Evolutionary conservation across 1,140 invertebrate species (phyloP).

Genomic region (Drosophila sucinea): DNA sequence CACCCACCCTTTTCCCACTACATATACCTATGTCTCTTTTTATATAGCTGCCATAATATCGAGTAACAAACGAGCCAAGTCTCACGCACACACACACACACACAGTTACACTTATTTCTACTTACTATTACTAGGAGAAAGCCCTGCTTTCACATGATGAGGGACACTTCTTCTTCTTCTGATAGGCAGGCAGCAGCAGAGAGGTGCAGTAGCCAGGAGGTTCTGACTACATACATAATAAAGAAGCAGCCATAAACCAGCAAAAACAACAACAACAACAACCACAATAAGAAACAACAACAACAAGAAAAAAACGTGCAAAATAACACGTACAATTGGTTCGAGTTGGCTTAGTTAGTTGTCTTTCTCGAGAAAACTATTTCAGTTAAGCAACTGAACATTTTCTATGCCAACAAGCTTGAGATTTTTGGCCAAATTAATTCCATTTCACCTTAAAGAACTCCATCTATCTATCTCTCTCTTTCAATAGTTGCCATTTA

Average conservation of each 20-base stretch:
- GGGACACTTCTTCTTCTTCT: too few relatives aligned
- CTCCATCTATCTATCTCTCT: too few relatives aligned
- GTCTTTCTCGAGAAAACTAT: slow-evolving; percentile 14
- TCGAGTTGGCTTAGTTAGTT: slow-evolving; percentile 35
- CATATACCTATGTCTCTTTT: slow-evolving; percentile 47
- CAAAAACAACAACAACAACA: background rate
- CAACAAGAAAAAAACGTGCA: slow-evolving; percentile 61
- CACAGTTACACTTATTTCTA: slow-evolving; percentile 6
- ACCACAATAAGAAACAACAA: background rate
- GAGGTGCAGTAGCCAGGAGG: too few relatives aligned
- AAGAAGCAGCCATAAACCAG: slow-evolving; percentile 71
- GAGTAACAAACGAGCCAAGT: slow-evolving; percentile 62
- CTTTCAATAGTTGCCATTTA: too few relatives aligned
- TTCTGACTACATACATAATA: slow-evolving; percentile 61
- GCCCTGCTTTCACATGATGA: slow-evolving; percentile 22
- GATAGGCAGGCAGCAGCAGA: background rate
- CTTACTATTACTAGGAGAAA: slow-evolving; percentile 7
- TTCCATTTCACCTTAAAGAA: too few relatives aligned
- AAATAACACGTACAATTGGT: slow-evolving; percentile 77
- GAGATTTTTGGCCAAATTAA: background rate
- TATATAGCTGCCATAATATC: slow-evolving; percentile 78
- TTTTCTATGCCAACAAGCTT: background rate
- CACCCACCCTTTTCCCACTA: background rate
- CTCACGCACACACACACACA: slow-evolving; percentile 31
- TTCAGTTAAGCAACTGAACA: slow-evolving; percentile 9